Base-by-base conservation (phyloP, 2,888 invertebrate species). In the Cosmia trapezina region DNA sequence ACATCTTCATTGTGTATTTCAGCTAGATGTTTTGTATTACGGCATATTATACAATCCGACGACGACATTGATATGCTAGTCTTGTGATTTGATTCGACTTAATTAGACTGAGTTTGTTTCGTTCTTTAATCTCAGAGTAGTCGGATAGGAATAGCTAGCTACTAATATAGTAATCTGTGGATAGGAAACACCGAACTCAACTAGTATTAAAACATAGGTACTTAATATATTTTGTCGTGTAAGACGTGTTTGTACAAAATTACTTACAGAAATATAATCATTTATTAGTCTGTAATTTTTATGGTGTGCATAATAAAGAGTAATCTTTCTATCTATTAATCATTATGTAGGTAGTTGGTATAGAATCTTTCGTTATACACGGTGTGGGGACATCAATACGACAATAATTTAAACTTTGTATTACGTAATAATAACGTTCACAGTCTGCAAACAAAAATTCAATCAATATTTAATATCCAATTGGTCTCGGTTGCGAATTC, bases 51-150 rank as follows among this genome's bases (percentile, higher is more conserved):
- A 28, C 28, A 28, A 28, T 28, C 28, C 28, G 3, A 28, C 28
- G 28, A 28, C 28, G 28, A 28, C 28, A 28, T 28, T 3, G 28
- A 28, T 37, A 37, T 37, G 4, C 4, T 37, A 56, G 45, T 60
- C 28, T 45, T 51, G 37, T 53, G 54, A 73, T 56, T 77, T 54
- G 54, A 59, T 72, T 79, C 4, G 22, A 45, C 33, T 56, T 64
- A 41, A 67, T 66, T 66, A 66, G 19, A 37, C 45, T 8, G 12
- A 19, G 28, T 62, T 62, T n/a, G 19, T 33, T 47, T 33, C n/a
- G 33, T 5, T 33, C 33, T 47, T 47, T 28, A 17, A 33, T 28
- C 28, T n/a, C 14, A 7, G n/a, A 47, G 19, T 12, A 19, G 19
- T 47, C 12, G 45, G 19, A 33, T 19, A 62, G 2, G 5, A 62